Conservation (phyloP, 2,888 invertebrate species). For the Himalopsyche japonica region DNA sequence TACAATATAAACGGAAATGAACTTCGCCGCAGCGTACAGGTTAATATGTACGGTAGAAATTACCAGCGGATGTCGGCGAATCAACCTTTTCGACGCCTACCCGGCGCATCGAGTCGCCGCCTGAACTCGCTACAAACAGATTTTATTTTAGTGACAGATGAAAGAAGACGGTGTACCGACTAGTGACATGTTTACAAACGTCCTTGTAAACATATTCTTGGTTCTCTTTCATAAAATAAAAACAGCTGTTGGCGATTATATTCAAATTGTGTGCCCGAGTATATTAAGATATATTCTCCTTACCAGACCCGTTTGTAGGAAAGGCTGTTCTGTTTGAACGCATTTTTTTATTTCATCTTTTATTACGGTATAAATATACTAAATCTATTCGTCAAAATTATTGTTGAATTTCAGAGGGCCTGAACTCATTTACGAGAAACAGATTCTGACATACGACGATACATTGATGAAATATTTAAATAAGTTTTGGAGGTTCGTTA, state of each 20-base stretch:
- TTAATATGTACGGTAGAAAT: not conserved
- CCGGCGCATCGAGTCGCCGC: not conserved
- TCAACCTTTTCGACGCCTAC: not conserved
- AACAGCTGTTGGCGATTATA: not conserved
- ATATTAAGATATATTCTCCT: no score
- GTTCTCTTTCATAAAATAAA: not conserved
- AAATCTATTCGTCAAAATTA: no score
- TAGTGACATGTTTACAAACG: not conserved
- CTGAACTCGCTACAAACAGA: not conserved
- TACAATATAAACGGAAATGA: not conserved
- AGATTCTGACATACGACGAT: no score
- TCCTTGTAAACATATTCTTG: not conserved
- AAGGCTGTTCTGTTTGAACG: no score
- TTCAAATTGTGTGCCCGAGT: not conserved
- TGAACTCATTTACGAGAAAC: no score
- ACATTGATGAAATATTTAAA: no score
- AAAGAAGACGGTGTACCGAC: not conserved
- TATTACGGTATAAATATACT: no score
- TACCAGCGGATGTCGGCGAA: not conserved
- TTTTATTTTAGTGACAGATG: not conserved
- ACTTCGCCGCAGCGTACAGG: not conserved
- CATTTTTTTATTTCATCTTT: no score
- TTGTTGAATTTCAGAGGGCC: no score
- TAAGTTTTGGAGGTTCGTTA: no score
- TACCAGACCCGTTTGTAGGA: no score